Evolutionary conservation across 2,888 invertebrate genomes (phyloP).

Genomic region (Euclidia mi): DNA sequence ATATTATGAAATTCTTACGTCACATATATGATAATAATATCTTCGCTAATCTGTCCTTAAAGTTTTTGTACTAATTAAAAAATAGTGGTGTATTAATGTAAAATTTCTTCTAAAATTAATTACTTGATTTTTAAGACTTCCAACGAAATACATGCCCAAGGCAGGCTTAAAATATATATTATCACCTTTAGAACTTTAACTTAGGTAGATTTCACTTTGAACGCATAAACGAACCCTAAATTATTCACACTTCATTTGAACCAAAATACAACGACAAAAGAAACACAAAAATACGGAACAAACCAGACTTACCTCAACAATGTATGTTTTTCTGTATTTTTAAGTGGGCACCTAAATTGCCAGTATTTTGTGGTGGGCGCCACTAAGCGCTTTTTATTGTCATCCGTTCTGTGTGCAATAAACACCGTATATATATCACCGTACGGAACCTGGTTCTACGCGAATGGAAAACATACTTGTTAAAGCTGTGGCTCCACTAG

Average conservation of each 20-base stretch:
- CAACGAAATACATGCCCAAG: too few relatives aligned
- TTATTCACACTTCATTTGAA: constrained; percentile 1
- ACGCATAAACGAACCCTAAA: neutral
- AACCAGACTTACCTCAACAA: constrained; percentile 24
- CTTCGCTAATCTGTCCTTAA: too few relatives aligned
- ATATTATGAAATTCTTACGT: too few relatives aligned
- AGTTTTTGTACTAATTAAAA: too few relatives aligned
- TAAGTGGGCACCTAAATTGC: constrained; percentile 62
- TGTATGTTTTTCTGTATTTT: constrained; percentile 57
- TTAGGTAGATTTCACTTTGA: neutral
- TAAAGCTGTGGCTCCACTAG: too few relatives aligned
- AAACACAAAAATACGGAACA: constrained; percentile 6
- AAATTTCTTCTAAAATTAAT: too few relatives aligned
- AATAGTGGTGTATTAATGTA: too few relatives aligned
- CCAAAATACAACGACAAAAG: constrained; percentile 7
- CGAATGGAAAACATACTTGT: too few relatives aligned
- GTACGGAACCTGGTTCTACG: constrained; percentile 51
- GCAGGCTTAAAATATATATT: too few relatives aligned
- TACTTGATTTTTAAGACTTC: too few relatives aligned
- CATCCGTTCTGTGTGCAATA: constrained; percentile 72
- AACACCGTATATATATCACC: constrained; percentile 69
- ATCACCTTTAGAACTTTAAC: too few relatives aligned
- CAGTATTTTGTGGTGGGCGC: constrained; percentile 64
- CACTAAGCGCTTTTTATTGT: constrained; percentile 86
- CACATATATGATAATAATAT: too few relatives aligned